phyloP scores from a whole-genome alignment of 2,113 vertebrate species.

The Tachysurus vachellii region DNA sequence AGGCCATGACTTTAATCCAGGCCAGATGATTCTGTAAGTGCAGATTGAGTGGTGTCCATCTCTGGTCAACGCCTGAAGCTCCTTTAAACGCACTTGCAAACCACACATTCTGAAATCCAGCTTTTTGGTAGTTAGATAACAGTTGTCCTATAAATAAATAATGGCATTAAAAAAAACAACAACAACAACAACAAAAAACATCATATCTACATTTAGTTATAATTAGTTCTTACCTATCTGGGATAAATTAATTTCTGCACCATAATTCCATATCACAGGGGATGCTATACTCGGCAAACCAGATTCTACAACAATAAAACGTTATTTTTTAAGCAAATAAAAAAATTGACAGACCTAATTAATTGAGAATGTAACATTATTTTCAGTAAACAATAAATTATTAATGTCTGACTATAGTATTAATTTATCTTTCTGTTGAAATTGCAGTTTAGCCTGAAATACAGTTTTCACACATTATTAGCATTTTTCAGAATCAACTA shows the following conservation, averaged over 20 bases:
- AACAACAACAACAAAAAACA: background rate
- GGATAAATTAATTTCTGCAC: constrained; percentile 38
- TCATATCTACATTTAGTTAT: background rate
- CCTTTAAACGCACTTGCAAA: constrained; percentile 82
- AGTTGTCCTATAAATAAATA: constrained; percentile 57
- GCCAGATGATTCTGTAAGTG: constrained; percentile 76
- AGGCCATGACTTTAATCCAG: constrained; percentile 72
- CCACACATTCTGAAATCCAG: constrained; percentile 71
- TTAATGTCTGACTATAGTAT: background rate
- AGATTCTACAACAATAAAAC: constrained; percentile 49
- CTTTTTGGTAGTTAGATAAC: constrained; percentile 69
- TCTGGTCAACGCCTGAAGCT: constrained; percentile 63
- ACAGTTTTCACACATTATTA: background rate
- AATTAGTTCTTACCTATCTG: constrained; percentile 44
- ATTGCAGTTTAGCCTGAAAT: background rate
- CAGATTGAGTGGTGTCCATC: constrained; percentile 68
- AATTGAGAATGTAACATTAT: background rate
- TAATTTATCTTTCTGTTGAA: background rate
- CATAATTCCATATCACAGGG: constrained; percentile 62
- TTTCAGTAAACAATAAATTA: background rate
- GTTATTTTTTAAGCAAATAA: background rate
- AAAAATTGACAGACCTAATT: background rate
- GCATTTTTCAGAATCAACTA: background rate
- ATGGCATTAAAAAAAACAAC: background rate
- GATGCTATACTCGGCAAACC: constrained; percentile 47